phyloP scores from a whole-genome alignment of 2,113 vertebrate genomes.

The Fukomys damarensis region DNA sequence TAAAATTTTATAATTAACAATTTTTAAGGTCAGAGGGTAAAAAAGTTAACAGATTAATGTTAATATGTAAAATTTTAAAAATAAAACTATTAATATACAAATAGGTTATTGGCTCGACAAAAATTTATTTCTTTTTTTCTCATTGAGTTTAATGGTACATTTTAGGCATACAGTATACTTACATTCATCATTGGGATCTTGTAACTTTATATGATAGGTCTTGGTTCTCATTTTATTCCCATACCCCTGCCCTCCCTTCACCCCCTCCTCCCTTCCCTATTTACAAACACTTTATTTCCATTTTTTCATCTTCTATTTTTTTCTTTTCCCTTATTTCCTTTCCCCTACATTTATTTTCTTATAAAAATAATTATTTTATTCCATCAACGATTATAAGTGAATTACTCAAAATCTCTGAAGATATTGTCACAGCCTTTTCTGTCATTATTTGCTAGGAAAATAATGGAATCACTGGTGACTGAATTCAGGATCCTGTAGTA shows the following conservation, averaged over 20 bases:
- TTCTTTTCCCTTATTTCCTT: too few relatives aligned
- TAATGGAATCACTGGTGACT: not conserved
- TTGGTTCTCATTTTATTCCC: too few relatives aligned
- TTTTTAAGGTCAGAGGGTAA: not conserved
- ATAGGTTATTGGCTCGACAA: not conserved
- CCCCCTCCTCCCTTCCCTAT: too few relatives aligned
- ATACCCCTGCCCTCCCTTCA: too few relatives aligned
- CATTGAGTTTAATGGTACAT: too few relatives aligned
- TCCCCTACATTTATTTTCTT: too few relatives aligned
- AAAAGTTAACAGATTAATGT: conserved; percentile 3
- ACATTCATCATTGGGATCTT: too few relatives aligned
- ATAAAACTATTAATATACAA: not conserved
- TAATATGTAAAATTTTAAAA: not conserved
- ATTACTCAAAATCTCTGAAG: not conserved
- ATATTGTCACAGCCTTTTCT: not conserved
- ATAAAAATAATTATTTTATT: not conserved
- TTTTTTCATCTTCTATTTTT: too few relatives aligned
- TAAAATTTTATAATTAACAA: not conserved
- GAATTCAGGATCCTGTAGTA: not conserved
- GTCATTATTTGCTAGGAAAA: conserved; percentile 31
- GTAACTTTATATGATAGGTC: too few relatives aligned
- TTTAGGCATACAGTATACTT: too few relatives aligned
- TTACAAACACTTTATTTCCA: too few relatives aligned
- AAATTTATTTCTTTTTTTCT: too few relatives aligned
- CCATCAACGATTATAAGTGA: not conserved